phyloP scores from a whole-genome alignment of 2,797 vertebrate species.

The Clarias laeviceps region DNA sequence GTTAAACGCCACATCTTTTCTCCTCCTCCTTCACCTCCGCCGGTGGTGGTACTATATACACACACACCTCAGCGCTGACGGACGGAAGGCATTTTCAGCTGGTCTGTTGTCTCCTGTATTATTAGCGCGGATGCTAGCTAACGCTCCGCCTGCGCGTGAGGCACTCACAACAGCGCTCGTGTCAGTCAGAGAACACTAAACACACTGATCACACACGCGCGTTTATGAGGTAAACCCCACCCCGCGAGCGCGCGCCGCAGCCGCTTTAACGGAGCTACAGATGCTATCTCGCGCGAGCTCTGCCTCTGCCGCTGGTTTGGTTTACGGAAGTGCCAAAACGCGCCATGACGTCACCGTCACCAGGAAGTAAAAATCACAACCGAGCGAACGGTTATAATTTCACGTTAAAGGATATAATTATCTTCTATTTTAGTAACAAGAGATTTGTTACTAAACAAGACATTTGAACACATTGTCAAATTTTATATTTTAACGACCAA shows the following conservation, averaged over 20 bases:
- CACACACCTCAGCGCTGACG: neutral
- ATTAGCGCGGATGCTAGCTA: slow-evolving; percentile 24
- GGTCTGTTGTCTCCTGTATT: neutral
- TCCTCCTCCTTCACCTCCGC: neutral
- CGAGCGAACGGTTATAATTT: too few relatives aligned
- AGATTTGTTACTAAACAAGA: too few relatives aligned
- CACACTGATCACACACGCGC: neutral
- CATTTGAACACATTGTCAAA: too few relatives aligned
- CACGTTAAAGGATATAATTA: too few relatives aligned
- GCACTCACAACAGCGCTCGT: neutral
- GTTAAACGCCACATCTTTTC: neutral
- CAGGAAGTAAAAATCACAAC: neutral
- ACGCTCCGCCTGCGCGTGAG: neutral
- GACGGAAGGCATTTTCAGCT: slow-evolving; percentile 1
- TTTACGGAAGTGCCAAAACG: slow-evolving; percentile 31
- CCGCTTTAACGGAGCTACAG: neutral
- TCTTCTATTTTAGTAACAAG: too few relatives aligned
- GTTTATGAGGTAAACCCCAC: neutral
- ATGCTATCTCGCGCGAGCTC: neutral
- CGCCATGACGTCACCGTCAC: neutral
- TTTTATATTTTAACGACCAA: too few relatives aligned
- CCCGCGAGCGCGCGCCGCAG: neutral
- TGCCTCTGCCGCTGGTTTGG: neutral
- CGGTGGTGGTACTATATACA: neutral
- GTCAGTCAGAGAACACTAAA: neutral